Evolutionary conservation across 2,113 vertebrate genomes (phyloP), one percentile per base, ranked within the genome.

Genomic region (Pungitius pungitius): DNA sequence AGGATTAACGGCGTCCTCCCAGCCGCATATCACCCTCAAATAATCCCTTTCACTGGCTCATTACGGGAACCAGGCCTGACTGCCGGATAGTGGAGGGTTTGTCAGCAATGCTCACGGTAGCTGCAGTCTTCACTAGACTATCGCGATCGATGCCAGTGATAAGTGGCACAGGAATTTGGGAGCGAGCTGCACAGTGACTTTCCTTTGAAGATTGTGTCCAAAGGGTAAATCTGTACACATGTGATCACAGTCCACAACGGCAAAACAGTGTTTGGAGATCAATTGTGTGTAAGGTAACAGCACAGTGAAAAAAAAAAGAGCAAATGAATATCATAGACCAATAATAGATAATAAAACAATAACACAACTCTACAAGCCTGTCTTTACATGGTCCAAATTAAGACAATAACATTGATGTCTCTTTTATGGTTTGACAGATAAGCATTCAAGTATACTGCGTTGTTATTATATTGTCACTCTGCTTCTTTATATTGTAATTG

Each of bases 1-100:
- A 71, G 74, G 75, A 87, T 87, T 75, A 82, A 89, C 68, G 30
- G 63, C 13, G 43, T 74, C 82, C 88, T 85, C 84, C 84, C 78
- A 64, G 62, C 78, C 56, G 0, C 58, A 54, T 56, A 68, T 79
- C 81, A 73, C 59, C 72, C 54, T 63, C 58, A 54, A 47, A 68
- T 79, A 78, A 73, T 65, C 72, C 54, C 69, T 67, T 73, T 81
- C 9, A 24, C 80, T 73, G 56, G 62, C 56, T 83, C 80, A 61
- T 73, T 80, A 82, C 75, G 81, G 57, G 80, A 87, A 76, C 71
- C 67, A 35, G 68, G 58, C 43, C 58, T 35, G 68, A 69, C 11
- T 9, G 15, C 62, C 24, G 73, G 69, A 63, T 17, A 72, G 59
- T 42, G 59, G 49, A 73, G 73, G 39, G 49, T 24, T 24, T 35